Percentiles rank a stretch among this genome's conserved stretches.
phyloP scores from a whole-genome alignment of 2,797 vertebrate species.

The Neosilurus mollespiculum region DNA sequence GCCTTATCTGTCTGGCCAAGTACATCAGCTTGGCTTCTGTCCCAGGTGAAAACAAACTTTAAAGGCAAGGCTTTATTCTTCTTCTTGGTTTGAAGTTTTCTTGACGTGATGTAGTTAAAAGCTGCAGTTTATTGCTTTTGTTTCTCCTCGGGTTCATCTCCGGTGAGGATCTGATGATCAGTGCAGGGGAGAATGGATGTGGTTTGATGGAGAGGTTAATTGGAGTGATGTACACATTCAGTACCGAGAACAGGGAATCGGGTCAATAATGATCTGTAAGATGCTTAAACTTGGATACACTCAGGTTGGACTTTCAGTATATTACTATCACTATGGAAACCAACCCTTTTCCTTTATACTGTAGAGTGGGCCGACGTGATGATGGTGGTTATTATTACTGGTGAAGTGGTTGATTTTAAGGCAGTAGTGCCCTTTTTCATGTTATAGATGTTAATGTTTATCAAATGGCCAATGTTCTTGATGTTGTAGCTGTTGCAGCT shows the following conservation, averaged over 20 bases:
- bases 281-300: not conserved
- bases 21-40: slow-evolving; percentile 1
- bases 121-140: not conserved
- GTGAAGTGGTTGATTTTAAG: not conserved
- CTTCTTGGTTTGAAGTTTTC: not conserved
- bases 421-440: no score
- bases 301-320: not conserved
- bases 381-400: not conserved
- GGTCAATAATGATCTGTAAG: not conserved
- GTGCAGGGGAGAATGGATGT: not conserved
- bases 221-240: not conserved
- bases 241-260: not conserved
- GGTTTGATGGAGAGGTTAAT: not conserved
- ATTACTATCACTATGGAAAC: not conserved
- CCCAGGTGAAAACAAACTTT: slow-evolving; percentile 18
- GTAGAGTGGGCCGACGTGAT: not conserved
- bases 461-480: no score
- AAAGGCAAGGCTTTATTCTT: slow-evolving; percentile 19
- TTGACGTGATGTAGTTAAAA: not conserved
- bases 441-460: no score
- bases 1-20: slow-evolving; percentile 24
- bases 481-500: no score
- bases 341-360: not conserved
- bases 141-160: not conserved
- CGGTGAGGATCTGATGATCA: not conserved